Evolutionary conservation across 2,797 vertebrate genomes (phyloP), one percentile per base, ranked within the genome.

Genomic region (Psittacula echo): DNA sequence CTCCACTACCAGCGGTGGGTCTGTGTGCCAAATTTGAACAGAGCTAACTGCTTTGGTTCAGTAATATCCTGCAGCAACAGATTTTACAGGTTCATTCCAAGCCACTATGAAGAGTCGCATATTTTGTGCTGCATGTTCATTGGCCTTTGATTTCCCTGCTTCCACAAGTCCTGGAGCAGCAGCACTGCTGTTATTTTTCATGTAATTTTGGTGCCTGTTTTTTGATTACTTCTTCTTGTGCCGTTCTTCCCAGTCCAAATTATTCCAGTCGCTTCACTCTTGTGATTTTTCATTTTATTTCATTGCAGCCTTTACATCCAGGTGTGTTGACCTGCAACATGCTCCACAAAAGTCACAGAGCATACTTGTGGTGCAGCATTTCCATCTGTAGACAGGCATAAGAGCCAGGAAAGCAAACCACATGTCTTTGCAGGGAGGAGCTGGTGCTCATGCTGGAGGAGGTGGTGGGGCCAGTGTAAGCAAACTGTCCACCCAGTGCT

Each of bases 71-170:
- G 79, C 86, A 95, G 95, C 90, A 84, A 85, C 60, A 94, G 85
- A 95, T 87, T 94, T 83, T 77, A 62, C 89, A 90, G 94, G 83
- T 93, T 90, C 54, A 95, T 89, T 91, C 87, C n/a, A 50, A 84
- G 70, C 76, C 14, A 3, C 80, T 87, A 0, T 11, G 84, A 61
- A 53, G 53, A 88, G 48, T 75, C 0, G 0, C 84, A 83, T 82
- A 48, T 92, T 90, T 64, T 87, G 48, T 79, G 37, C 86, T 65
- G 68, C 32, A 2, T 1, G 0, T 79, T 74, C 77, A 18, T 5
- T 54, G 70, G 73, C 62, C 75, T 93, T 87, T 92, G 78, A 66
- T 73, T 72, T 20, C 42, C 22, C 24, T n/a, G 79, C 42, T 51
- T 65, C 50, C 68, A 44, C 0, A 14, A 50, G 53, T 87, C 73